These are phyloP conservation scores for Chromobotia macracanthus DNA, from an alignment of 2,797 vertebrate genomes.

Conservation along the genomic window DNA sequence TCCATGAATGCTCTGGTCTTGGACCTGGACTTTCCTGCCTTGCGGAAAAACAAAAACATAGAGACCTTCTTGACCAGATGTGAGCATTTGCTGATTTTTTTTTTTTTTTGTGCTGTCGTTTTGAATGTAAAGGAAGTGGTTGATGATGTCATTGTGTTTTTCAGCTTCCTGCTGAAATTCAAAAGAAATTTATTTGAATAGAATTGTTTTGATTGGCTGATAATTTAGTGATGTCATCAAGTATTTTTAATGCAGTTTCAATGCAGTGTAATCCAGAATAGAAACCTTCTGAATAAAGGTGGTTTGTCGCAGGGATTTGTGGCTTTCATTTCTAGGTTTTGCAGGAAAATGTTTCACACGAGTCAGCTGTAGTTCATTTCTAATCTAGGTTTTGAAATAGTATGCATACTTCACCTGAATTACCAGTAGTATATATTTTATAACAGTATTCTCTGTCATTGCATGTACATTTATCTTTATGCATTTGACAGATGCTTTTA, in stretches of 20 bases:
- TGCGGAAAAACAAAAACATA: constrained; percentile 99
- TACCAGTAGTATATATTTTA: too few relatives aligned
- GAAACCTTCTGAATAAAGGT: neutral
- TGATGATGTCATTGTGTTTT: constrained; percentile 17
- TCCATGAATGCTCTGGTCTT: constrained; percentile 94
- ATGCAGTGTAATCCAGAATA: neutral
- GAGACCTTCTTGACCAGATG: constrained; percentile 98
- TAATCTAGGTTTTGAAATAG: too few relatives aligned
- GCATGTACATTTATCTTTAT: too few relatives aligned
- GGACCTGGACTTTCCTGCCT: constrained; percentile 95
- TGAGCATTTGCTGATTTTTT: constrained; percentile 75
- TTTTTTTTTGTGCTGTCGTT: neutral
- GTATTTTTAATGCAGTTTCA: neutral
- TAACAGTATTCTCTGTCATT: neutral
- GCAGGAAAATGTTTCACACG: neutral
- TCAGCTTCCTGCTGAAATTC: constrained; percentile 13
- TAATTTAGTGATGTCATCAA: too few relatives aligned
- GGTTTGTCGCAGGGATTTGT: neutral
- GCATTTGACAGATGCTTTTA: too few relatives aligned
- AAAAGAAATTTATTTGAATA: constrained; percentile 14
- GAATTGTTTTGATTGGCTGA: neutral
- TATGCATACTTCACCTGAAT: too few relatives aligned
- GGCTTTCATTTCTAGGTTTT: too few relatives aligned
- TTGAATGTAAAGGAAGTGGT: constrained; percentile 9
- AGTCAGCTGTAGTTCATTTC: neutral